phyloP scores from a whole-genome alignment of 64 coral and sea anemone species.

The Stylophora pistillata region DNA sequence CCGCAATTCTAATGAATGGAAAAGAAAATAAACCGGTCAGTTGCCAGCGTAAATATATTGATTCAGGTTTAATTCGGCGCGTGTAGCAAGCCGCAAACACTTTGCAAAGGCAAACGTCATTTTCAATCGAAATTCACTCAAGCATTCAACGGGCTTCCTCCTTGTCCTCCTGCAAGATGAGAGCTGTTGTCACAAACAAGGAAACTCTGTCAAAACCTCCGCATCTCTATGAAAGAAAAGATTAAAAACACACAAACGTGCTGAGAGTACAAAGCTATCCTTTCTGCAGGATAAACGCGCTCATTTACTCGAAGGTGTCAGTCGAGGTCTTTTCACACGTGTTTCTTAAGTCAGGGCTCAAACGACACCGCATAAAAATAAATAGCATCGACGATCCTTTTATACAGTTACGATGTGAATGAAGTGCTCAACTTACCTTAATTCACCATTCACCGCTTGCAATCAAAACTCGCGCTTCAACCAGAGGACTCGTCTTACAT shows the following conservation, averaged over 20 bases:
- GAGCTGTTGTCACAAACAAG: slow-evolving; percentile 3
- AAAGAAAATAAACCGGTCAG: not conserved
- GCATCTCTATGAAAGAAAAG: slow-evolving; percentile 28
- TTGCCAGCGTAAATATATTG: not conserved
- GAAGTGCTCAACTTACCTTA: slow-evolving; percentile 99
- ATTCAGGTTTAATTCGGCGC: not conserved
- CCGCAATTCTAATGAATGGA: not conserved
- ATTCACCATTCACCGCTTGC: slow-evolving; percentile 99
- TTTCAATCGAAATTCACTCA: slow-evolving; percentile 21
- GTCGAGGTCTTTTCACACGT: slow-evolving; percentile 70
- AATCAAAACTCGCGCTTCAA: slow-evolving; percentile 99
- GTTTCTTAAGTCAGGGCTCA: slow-evolving; percentile 66
- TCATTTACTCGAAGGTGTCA: slow-evolving; percentile 58
- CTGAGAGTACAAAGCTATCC: not conserved
- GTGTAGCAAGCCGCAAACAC: not conserved
- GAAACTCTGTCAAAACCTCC: slow-evolving; percentile 44
- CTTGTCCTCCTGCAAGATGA: not conserved
- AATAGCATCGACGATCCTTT: slow-evolving; percentile 86
- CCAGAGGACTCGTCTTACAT: slow-evolving; percentile 92
- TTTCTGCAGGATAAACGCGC: slow-evolving; percentile 10
- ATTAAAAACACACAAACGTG: slow-evolving; percentile 52
- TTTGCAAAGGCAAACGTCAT: slow-evolving; percentile 9
- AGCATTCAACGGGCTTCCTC: slow-evolving; percentile 1
- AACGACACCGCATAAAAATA: slow-evolving; percentile 80
- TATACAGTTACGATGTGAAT: slow-evolving; percentile 90